Conservation (phyloP, 2,113 vertebrate species). For the Takifugu flavidus region DNA sequence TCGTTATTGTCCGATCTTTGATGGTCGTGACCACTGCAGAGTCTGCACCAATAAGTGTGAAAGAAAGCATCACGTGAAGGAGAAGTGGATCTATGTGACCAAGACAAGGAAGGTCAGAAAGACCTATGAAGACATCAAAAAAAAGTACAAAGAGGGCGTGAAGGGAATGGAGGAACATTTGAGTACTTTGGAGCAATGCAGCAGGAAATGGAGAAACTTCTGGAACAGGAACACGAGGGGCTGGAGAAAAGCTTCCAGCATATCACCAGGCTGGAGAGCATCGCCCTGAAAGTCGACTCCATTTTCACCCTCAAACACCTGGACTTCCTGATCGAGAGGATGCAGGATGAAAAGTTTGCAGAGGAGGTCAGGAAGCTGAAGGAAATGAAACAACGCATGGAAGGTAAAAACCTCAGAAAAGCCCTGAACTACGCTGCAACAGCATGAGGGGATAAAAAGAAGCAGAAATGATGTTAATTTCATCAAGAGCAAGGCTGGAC, state of each 20-base stretch:
- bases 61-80: constrained; percentile 21
- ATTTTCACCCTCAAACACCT: neutral
- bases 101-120: constrained; percentile 1
- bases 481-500: too few relatives aligned
- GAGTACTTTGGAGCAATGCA: neutral
- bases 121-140: neutral
- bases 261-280: neutral
- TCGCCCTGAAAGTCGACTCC: neutral
- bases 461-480: too few relatives aligned
- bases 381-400: neutral
- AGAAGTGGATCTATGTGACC: constrained; percentile 11
- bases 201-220: neutral
- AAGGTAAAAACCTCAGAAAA: neutral
- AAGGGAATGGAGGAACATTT: too few relatives aligned
- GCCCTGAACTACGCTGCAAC: neutral
- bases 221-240: neutral
- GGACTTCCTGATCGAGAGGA: neutral
- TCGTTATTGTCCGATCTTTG: constrained; percentile 11
- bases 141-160: neutral
- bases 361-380: neutral
- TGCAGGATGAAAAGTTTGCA: neutral
- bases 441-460: too few relatives aligned
- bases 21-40: neutral
- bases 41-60: constrained; percentile 1
- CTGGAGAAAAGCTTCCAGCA: neutral